A percentile compares a stretch with the other conserved stretches of the same genome.
phyloP scores from a whole-genome alignment of 2,888 invertebrate genomes.

The Epirrhoe alternata region DNA sequence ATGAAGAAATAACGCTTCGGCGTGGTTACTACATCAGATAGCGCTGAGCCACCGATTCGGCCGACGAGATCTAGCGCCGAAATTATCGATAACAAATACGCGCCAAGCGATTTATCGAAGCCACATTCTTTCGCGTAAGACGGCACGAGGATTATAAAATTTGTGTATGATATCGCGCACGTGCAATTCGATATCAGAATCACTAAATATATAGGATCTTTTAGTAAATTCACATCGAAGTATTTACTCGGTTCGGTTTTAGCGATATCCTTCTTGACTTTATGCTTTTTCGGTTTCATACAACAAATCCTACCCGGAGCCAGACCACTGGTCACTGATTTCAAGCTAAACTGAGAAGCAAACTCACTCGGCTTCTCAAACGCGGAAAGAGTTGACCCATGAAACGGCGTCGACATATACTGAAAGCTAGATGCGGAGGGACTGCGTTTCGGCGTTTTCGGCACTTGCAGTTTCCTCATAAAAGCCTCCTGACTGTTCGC shows the following conservation, averaged over 20 bases:
- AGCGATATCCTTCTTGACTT: constrained; percentile 55
- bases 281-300: constrained; percentile 65
- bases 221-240: constrained; percentile 89
- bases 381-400: constrained; percentile 92
- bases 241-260: constrained; percentile 86
- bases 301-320: constrained; percentile 75
- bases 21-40: constrained; percentile 90
- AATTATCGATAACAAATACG: constrained; percentile 91
- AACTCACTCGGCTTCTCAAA: constrained; percentile 91
- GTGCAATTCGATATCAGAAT: constrained; percentile 94
- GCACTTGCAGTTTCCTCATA: constrained; percentile 68
- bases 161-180: constrained; percentile 94
- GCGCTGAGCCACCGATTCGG: constrained; percentile 93
- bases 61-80: constrained; percentile 93
- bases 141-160: constrained; percentile 93
- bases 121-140: constrained; percentile 89
- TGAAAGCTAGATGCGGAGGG: constrained; percentile 93
- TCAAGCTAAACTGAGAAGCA: constrained; percentile 91
- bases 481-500: constrained; percentile 72
- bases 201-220: constrained; percentile 92
- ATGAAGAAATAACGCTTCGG: constrained; percentile 94
- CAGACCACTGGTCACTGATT: constrained; percentile 86
- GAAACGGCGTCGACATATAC: constrained; percentile 93
- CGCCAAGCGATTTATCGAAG: constrained; percentile 89
- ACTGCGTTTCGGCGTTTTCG: constrained; percentile 86